These are phyloP conservation scores for Hozukius guyotensis DNA, from an alignment of 2,797 vertebrate genomes.

Conservation along the genomic window DNA sequence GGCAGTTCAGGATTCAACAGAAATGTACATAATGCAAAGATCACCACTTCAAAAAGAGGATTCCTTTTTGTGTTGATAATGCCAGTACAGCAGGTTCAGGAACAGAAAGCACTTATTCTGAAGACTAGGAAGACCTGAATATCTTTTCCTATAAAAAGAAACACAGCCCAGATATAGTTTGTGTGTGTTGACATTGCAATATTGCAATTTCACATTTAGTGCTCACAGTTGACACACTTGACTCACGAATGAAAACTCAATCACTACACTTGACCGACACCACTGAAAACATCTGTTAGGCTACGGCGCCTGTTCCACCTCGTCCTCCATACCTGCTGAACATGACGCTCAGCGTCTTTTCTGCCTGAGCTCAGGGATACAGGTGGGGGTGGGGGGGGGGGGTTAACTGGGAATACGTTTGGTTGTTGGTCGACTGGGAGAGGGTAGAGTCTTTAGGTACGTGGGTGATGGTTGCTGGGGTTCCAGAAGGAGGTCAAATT, in stretches of 20 bases:
- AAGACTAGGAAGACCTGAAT: slow-evolving; percentile 99
- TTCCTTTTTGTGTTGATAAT: slow-evolving; percentile 87
- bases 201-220: slow-evolving; percentile 94
- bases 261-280: slow-evolving; percentile 92
- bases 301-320: slow-evolving; percentile 68
- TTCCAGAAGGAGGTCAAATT: background rate
- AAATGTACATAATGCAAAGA: slow-evolving; percentile 78
- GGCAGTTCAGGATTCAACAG: slow-evolving; percentile 84
- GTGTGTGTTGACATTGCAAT: slow-evolving; percentile 88
- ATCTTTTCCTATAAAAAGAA: slow-evolving; percentile 89
- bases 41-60: slow-evolving; percentile 87
- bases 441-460: background rate
- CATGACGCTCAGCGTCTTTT: slow-evolving; percentile 9
- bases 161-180: slow-evolving; percentile 82
- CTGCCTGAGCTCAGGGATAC: slow-evolving; percentile 60
- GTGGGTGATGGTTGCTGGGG: background rate
- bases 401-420: background rate
- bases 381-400: background rate
- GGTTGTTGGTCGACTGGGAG: background rate
- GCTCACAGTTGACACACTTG: slow-evolving; percentile 92
- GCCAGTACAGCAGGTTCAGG: slow-evolving; percentile 95
- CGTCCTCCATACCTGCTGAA: slow-evolving; percentile 39
- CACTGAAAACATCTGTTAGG: slow-evolving; percentile 76
- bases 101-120: slow-evolving; percentile 99
- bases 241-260: slow-evolving; percentile 89